These are phyloP conservation scores for Rotaria sp. DNA, from an alignment of 2,888 invertebrate genomes.

Conservation along the genomic window DNA sequence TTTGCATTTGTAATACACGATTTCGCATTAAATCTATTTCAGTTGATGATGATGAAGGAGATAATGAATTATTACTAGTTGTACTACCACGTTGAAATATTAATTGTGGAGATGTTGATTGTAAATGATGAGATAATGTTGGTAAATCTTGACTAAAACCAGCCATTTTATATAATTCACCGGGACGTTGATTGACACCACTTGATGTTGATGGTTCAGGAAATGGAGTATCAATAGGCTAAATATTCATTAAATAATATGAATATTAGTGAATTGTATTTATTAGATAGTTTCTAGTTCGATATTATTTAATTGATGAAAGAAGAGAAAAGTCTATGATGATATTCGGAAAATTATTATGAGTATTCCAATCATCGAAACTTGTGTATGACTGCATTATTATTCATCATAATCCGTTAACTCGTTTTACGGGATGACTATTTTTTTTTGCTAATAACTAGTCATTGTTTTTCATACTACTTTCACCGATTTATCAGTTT, in stretches of 20 bases:
- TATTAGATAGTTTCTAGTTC: too few species aligned
- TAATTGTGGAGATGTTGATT: conserved; percentile 12
- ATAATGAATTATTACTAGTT: not conserved
- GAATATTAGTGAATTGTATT: too few species aligned
- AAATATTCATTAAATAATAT: not conserved
- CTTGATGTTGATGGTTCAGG: conserved; percentile 22
- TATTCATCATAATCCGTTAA: too few species aligned
- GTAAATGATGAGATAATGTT: not conserved
- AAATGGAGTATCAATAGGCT: conserved; percentile 5
- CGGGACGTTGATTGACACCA: not conserved
- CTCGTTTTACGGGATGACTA: too few species aligned
- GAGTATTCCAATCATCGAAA: too few species aligned
- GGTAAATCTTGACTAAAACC: conserved; percentile 26
- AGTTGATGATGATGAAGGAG: not conserved
- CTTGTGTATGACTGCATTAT: too few species aligned
- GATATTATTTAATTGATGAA: too few species aligned
- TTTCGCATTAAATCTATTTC: conserved; percentile 4
- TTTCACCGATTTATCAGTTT: too few species aligned
- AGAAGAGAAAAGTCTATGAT: too few species aligned
- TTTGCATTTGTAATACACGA: conserved; percentile 28
- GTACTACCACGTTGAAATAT: not conserved
- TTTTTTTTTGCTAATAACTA: too few species aligned
- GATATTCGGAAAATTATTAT: too few species aligned
- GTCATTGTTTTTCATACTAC: too few species aligned
- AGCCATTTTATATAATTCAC: not conserved